Conservation (phyloP, 1,140 invertebrate species). For the Sarcophaga peregrina region DNA sequence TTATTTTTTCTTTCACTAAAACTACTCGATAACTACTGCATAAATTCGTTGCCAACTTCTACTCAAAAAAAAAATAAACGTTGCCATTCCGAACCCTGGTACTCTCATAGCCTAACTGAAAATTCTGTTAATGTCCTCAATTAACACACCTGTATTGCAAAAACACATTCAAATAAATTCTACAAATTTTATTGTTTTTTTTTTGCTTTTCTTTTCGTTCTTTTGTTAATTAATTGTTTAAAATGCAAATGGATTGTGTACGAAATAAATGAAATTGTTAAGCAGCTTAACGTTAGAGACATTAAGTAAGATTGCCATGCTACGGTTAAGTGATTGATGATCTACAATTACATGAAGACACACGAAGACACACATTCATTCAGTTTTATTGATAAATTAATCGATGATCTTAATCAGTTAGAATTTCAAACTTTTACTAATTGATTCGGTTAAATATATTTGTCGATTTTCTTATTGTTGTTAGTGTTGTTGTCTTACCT, state of each 20-base stretch:
- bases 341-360: constrained; percentile 2
- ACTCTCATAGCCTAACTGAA: no score
- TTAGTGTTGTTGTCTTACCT: no score
- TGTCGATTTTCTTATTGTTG: no score
- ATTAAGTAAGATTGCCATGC: not conserved
- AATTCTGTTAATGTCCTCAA: no score
- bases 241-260: not conserved
- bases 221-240: not conserved
- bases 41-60: no score
- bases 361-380: not conserved
- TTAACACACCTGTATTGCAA: constrained; percentile 5
- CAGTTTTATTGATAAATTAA: constrained; percentile 27
- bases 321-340: constrained; percentile 14
- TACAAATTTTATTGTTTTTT: no score
- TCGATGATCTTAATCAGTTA: constrained; percentile 40
- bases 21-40: no score
- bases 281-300: no score
- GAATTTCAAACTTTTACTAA: constrained; percentile 37
- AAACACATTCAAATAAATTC: not conserved
- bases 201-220: not conserved
- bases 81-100: no score
- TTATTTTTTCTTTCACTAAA: no score
- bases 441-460: not conserved
- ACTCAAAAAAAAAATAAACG: no score
- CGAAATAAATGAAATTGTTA: no score